phyloP scores from a whole-genome alignment of 2,113 vertebrate genomes.

The Chamaea fasciata region DNA sequence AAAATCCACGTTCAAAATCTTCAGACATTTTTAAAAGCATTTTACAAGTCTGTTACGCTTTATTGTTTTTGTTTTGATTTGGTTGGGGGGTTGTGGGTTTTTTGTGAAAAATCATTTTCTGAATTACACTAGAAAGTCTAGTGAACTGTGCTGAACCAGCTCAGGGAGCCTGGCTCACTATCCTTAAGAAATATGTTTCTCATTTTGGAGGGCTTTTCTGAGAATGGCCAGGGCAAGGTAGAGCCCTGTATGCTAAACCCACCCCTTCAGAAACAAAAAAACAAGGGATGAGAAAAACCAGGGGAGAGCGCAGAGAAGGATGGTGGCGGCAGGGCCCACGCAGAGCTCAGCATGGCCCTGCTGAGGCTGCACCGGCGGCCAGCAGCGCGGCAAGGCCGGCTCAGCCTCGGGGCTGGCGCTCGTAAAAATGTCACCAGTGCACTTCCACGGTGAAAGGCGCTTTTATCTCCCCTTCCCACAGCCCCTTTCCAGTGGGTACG shows the following conservation, averaged over 20 bases:
- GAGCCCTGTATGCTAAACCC: neutral
- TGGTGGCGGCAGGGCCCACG: neutral
- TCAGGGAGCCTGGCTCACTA: neutral
- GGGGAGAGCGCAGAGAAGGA: neutral
- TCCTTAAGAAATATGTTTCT: neutral
- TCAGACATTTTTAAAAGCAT: constrained; percentile 33
- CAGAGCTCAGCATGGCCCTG: neutral
- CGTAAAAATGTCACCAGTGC: constrained; percentile 70
- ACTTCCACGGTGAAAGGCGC: constrained; percentile 71
- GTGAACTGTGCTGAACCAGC: neutral
- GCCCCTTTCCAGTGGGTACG: constrained; percentile 40
- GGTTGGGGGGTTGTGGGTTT: neutral
- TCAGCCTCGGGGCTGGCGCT: constrained; percentile 49
- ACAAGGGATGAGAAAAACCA: neutral
- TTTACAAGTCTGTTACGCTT: constrained; percentile 38
- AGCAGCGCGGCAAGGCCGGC: neutral
- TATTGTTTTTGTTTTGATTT: neutral
- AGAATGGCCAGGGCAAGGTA: neutral
- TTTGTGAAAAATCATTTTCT: neutral
- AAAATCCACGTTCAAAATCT: constrained; percentile 23
- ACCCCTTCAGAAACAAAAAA: neutral
- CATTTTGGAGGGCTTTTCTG: neutral
- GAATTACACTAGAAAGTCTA: neutral
- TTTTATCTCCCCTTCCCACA: constrained; percentile 69
- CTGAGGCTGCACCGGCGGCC: neutral